phyloP scores from a whole-genome alignment of 2,113 vertebrate genomes.

The Motacilla tschutschensis region DNA sequence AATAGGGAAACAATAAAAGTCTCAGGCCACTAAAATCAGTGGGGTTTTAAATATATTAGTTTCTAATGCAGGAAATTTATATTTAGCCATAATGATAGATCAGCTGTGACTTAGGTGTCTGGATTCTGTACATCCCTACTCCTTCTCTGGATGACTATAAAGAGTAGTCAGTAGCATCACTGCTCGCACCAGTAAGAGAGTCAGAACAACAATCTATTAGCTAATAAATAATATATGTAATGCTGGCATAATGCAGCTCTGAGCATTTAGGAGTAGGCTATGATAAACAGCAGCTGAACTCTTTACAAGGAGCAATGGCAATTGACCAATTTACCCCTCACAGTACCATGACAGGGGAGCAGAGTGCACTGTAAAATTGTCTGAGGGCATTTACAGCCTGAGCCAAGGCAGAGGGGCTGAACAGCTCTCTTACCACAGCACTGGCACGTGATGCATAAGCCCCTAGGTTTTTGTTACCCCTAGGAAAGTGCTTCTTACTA shows the following conservation, averaged over 20 bases:
- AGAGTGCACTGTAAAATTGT: rapidly evolving
- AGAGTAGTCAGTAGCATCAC: constrained; percentile 6
- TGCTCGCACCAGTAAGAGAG: not conserved
- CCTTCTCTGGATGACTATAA: not conserved
- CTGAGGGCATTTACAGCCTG: rapidly evolving
- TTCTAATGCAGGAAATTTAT: constrained; percentile 5
- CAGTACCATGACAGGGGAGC: not conserved
- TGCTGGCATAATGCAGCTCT: not conserved
- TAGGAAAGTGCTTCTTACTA: not conserved
- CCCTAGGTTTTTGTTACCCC: not conserved
- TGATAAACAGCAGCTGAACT: not conserved
- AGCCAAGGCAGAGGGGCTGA: not conserved
- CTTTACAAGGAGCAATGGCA: not conserved
- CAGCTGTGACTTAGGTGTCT: constrained; percentile 27
- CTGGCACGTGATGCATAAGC: rapidly evolving
- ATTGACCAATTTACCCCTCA: not conserved
- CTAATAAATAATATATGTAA: constrained; percentile 43
- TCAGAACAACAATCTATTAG: constrained; percentile 29
- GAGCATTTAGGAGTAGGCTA: not conserved
- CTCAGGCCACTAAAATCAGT: not conserved
- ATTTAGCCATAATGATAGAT: constrained; percentile 13
- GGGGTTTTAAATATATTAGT: not conserved
- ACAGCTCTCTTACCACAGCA: not conserved
- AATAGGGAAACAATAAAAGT: not conserved
- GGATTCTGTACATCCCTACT: not conserved